These are phyloP conservation scores for Alentia gelatinosa DNA, from an alignment of 2,888 invertebrate genomes.

Conservation along the genomic window DNA sequence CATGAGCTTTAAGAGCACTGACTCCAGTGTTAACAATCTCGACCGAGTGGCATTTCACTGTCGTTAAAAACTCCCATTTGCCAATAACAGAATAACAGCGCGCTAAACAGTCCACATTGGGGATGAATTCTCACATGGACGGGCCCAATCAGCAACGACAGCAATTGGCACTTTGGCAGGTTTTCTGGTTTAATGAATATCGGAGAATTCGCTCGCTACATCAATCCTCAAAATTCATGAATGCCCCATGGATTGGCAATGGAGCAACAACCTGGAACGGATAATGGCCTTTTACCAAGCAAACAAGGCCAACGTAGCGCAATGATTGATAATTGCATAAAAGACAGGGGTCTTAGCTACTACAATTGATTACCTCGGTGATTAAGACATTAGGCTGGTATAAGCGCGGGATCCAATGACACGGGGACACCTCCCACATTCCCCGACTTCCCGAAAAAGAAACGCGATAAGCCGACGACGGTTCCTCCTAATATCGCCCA, in stretches of 20 bases:
- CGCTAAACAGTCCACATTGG: too few species aligned
- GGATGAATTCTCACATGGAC: too few species aligned
- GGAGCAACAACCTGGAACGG: neutral
- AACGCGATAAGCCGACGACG: neutral
- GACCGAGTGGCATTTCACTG: too few species aligned
- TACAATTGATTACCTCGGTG: neutral
- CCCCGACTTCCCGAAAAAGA: neutral
- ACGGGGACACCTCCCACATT: neutral
- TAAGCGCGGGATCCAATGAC: neutral
- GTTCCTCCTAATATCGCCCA: neutral
- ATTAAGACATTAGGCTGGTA: neutral
- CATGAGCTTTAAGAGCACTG: too few species aligned
- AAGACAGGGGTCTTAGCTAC: neutral
- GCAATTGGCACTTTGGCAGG: too few species aligned
- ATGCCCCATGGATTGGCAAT: neutral
- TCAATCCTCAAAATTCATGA: neutral
- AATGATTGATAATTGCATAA: neutral
- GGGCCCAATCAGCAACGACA: too few species aligned
- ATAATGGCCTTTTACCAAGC: neutral
- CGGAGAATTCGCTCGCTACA: neutral
- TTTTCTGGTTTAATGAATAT: neutral
- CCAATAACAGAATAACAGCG: too few species aligned
- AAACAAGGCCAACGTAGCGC: neutral
- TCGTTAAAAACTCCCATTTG: too few species aligned
- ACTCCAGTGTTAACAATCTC: too few species aligned